Conservation (phyloP, 2,888 invertebrate genomes). For the Acrocyrtus sp. region DNA sequence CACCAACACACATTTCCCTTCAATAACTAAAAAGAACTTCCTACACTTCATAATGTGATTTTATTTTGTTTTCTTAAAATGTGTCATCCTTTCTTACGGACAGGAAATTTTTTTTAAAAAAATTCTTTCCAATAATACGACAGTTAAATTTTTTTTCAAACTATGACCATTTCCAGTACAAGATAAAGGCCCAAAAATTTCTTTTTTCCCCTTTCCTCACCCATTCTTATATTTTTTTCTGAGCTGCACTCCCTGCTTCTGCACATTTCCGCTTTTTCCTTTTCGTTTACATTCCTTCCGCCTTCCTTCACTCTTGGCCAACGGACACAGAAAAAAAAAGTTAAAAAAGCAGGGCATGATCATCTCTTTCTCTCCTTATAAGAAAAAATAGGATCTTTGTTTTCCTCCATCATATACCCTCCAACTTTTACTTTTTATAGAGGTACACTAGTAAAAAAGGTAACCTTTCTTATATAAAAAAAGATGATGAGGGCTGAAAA, state of each 20-base stretch:
- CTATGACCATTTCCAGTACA: too few relatives aligned
- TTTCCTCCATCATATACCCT: neutral
- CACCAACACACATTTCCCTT: neutral
- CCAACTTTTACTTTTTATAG: neutral
- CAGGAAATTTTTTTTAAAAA: neutral
- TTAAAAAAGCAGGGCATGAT: constrained; percentile 12
- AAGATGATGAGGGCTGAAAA: constrained; percentile 11
- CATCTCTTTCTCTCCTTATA: constrained; percentile 3
- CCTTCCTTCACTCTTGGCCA: constrained; percentile 30
- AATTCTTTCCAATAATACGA: constrained; percentile 5
- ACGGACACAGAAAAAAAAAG: constrained; percentile 24
- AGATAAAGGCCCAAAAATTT: too few relatives aligned
- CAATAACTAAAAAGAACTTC: constrained; percentile 16
- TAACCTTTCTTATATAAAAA: neutral
- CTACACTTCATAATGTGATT: constrained; percentile 3
- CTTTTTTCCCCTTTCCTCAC: constrained; percentile 12
- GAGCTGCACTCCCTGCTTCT: neutral
- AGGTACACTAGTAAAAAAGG: neutral
- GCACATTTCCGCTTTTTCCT: constrained; percentile 22
- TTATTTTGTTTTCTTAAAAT: neutral
- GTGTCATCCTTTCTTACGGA: neutral
- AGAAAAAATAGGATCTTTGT: neutral
- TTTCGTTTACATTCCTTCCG: constrained; percentile 36
- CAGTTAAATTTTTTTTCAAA: too few relatives aligned
- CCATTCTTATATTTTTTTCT: neutral